phyloP scores from a whole-genome alignment of 2,113 vertebrate genomes.

The Lampris incognitus region DNA sequence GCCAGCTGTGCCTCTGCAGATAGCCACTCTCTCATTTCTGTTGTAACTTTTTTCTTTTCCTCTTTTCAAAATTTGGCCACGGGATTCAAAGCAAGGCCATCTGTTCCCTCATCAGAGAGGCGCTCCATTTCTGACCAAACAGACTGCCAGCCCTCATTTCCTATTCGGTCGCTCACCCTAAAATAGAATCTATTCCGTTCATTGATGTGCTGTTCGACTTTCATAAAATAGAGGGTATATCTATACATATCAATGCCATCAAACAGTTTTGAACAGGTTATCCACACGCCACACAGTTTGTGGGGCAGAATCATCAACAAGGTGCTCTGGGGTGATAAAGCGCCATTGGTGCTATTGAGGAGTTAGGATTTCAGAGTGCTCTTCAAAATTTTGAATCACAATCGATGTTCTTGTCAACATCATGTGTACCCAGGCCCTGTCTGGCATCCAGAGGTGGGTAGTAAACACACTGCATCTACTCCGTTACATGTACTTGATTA shows the following conservation, averaged over 20 bases:
- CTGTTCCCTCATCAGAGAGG: slow-evolving; percentile 70
- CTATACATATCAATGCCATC: background rate
- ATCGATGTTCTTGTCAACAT: background rate
- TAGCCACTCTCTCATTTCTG: slow-evolving; percentile 6
- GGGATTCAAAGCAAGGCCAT: slow-evolving; percentile 63
- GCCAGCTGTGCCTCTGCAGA: slow-evolving; percentile 8
- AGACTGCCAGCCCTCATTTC: slow-evolving; percentile 58
- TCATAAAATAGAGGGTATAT: background rate
- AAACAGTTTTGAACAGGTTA: background rate
- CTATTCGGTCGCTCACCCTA: slow-evolving; percentile 52
- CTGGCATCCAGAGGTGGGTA: background rate
- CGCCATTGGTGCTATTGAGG: background rate
- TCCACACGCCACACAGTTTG: too few species aligned
- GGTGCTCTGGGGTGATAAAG: background rate
- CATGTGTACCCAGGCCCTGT: background rate
- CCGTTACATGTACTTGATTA: too few species aligned
- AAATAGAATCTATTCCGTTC: slow-evolving; percentile 36
- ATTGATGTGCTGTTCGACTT: slow-evolving; percentile 31
- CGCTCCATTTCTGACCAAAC: slow-evolving; percentile 70
- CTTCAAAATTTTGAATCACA: background rate
- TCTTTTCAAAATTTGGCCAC: slow-evolving; percentile 36
- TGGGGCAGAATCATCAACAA: too few species aligned
- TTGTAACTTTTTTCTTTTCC: background rate
- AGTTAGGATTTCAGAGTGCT: background rate
- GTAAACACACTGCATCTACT: too few species aligned